phyloP scores from a whole-genome alignment of 2,797 vertebrate species.

The Sparidentex hasta region DNA sequence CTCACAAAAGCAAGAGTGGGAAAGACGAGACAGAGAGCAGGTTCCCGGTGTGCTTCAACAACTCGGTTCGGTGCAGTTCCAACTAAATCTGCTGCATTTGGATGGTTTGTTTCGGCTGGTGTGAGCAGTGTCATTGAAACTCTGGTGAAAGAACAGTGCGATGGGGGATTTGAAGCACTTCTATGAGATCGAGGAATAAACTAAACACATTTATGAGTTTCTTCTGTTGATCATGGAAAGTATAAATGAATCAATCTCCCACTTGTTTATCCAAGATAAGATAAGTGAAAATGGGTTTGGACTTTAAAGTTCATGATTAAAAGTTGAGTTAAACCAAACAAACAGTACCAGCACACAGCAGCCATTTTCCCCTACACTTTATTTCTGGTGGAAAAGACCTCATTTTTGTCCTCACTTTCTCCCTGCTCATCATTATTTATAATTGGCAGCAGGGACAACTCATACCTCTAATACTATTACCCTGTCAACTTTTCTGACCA shows the following conservation, averaged over 20 bases:
- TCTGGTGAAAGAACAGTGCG: not conserved
- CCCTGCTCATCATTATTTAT: not conserved
- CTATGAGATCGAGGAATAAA: not conserved
- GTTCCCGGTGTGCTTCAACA: not conserved
- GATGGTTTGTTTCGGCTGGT: not conserved
- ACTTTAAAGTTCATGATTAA: not conserved
- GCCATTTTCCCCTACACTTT: not conserved
- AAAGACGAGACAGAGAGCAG: not conserved
- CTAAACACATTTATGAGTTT: not conserved
- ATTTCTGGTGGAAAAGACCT: not conserved
- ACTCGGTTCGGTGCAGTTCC: not conserved
- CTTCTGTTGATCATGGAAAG: not conserved
- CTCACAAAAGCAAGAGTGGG: constrained; percentile 11
- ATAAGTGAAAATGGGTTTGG: not conserved
- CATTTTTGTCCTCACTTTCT: not conserved
- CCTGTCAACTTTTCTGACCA: not conserved
- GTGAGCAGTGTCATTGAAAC: not conserved
- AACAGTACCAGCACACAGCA: not conserved
- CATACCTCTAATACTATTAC: no score
- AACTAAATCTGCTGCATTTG: not conserved
- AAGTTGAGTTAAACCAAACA: not conserved
- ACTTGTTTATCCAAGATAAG: not conserved
- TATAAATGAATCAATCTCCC: not conserved
- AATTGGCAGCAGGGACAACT: not conserved
- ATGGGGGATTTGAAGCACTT: not conserved